These are phyloP conservation scores for Pterocles orientalis DNA, from an alignment of 2,113 vertebrate species.

Conservation along the genomic window DNA sequence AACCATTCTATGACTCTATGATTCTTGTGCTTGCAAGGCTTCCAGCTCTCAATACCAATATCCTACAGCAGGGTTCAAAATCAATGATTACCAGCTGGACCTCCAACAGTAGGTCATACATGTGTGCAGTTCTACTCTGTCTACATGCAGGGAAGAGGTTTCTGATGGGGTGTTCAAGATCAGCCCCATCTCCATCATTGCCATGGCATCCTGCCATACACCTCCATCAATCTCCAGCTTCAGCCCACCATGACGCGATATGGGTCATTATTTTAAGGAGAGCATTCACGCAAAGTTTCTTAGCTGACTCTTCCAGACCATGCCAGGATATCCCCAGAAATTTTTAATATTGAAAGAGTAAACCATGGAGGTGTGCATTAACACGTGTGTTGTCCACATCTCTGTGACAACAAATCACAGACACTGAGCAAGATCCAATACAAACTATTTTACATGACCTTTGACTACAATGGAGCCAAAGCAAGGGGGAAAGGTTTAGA, in stretches of 20 bases:
- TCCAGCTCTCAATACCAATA: neutral
- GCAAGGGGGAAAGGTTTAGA: neutral
- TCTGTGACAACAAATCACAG: neutral
- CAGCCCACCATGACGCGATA: neutral
- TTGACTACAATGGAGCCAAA: rapidly evolving
- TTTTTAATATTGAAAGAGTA: neutral
- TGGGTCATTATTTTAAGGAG: neutral
- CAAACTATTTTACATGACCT: neutral
- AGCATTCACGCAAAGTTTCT: neutral
- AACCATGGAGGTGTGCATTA: neutral
- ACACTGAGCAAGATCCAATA: rapidly evolving
- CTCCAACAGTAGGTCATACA: neutral
- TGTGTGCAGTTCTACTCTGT: neutral
- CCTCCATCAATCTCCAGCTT: neutral
- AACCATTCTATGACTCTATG: no score
- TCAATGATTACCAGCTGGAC: neutral
- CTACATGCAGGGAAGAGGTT: neutral
- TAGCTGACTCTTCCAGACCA: neutral
- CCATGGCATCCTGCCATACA: neutral
- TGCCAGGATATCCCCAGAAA: neutral
- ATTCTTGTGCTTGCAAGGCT: neutral
- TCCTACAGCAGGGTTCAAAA: neutral
- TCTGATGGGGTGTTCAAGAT: neutral
- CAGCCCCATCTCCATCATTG: neutral
- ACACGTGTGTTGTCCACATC: neutral